Evolutionary conservation across 2,113 vertebrate species (phyloP), one percentile per base, ranked within the genome.

Genomic region (Catharus fuscescens): DNA sequence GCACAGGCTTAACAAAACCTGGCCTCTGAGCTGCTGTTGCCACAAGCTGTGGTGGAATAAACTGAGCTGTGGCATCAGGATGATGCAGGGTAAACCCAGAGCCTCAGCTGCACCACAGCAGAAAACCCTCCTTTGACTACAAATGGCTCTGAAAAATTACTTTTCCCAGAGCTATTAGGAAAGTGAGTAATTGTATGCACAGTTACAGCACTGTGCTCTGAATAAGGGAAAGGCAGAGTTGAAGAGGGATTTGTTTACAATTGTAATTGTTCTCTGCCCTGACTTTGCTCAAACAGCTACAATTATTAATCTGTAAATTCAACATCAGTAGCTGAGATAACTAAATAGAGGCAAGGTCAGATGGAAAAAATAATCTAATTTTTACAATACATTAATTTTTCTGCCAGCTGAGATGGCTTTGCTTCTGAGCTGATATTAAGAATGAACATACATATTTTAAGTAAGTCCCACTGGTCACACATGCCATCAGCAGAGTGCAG

Each of bases 301-400:
- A 92, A 64, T 84, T 88, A 91, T 56, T 86, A 95, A 83, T 88
- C 52, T 70, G 67, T 78, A 83, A 80, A 56, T 88, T 94, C 45
- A 83, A 66, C 76, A 96, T 88, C 79, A 92, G 83, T 93, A 88
- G 47, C 50, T 47, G n/a, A 88, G 66, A 88, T 87, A 85, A 91
- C 69, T 80, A 91, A 85, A 91, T 47, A 94, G 56, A 88, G 36
- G 47, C 59, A 83, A 83, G 47, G 88, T 74, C 76, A 92, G 54
- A 71, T 59, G 16, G 54, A 94, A 77, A 89, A 95, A 92, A 92
- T 11, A 90, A 87, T 88, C 42, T 52, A 25, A 57, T 85, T 62
- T 70, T 90, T 60, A 70, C 44, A 11, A 67, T 62, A 53, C 31
- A 56, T 62, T 92, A 80, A 13, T 50, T 80, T 70, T 77, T 56